Conservation (phyloP, 2,888 invertebrate species). For the Nymphalis c-album region DNA sequence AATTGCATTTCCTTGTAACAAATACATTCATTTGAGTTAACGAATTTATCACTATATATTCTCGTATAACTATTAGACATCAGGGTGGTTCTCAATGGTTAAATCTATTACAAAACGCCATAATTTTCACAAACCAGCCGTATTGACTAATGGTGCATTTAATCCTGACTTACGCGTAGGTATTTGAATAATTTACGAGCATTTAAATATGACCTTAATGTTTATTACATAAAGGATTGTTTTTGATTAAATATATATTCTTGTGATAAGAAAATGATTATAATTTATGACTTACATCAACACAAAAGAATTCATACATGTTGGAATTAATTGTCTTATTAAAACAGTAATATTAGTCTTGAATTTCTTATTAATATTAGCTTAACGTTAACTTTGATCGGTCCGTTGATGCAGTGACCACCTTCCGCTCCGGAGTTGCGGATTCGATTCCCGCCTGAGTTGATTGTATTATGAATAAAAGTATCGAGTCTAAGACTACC, state of each 20-base stretch:
- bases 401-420: too few species aligned
- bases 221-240: slow-evolving; percentile 33
- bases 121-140: slow-evolving; percentile 43
- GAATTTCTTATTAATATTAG: neutral
- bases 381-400: too few species aligned
- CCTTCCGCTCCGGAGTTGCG: too few species aligned
- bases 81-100: slow-evolving; percentile 27
- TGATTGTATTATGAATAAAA: too few species aligned
- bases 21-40: neutral
- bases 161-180: slow-evolving; percentile 41
- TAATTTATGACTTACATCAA: slow-evolving; percentile 62
- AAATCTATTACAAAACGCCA: slow-evolving; percentile 35
- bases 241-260: slow-evolving; percentile 40
- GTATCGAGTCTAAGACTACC: too few species aligned
- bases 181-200: slow-evolving; percentile 8
- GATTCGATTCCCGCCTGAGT: too few species aligned
- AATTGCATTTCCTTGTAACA: slow-evolving; percentile 10
- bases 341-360: neutral
- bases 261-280: slow-evolving; percentile 56
- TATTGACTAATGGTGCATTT: slow-evolving; percentile 50
- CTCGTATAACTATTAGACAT: slow-evolving; percentile 10
- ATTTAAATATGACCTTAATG: slow-evolving; percentile 42
- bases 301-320: slow-evolving; percentile 52
- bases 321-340: slow-evolving; percentile 56
- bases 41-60: slow-evolving; percentile 13